Evolutionary conservation across 1,140 invertebrate species (phyloP), one percentile per base, ranked within the genome.

Genomic region (Aphidius gifuensis): DNA sequence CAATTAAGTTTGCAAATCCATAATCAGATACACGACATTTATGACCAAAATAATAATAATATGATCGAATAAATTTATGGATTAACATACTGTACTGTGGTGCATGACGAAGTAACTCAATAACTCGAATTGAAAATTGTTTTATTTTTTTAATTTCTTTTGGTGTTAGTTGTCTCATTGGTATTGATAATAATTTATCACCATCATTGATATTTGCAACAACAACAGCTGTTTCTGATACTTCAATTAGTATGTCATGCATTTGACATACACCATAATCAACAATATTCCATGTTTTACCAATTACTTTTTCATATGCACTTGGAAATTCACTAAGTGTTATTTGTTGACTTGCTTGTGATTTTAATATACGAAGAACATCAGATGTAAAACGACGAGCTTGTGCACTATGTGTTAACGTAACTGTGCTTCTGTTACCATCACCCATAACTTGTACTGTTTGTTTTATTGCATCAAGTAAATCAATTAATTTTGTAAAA

Each of bases 11-110:
- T 0, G 90, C 89, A 71, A 96, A 97, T 2, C 96, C 95, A 77
- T 96, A 97, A 80, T 97, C 93, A 6, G 93, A 89, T 0, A 98
- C 91, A 53, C 93, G 88, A 72, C 94, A 94, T 77, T 98, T 95
- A 66, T 91, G 86, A 4, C 92, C 92, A 77, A 95, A 98, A 77
- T 97, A 93, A 69, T 96, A 93, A 82, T 98, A 95, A 83, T 97
- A 98, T 0, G 92, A 88, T 9, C 94, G 93, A 38, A 97, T 94
- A 74, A 98, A 98, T 72, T 94, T 93, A 67, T 93, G 91, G 76
- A 97, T 96, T 44, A 89, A 79, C 85, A 97, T 93, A 32, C 86
- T 86, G 70, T 91, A 92, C 68, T 93, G 89, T 1, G 93, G 90
- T 21, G 90, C 90, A 74, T 94, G 91, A 64, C 90, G 86, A 6